These are phyloP conservation scores for Papilio xuthus DNA, from an alignment of 1,140 invertebrate species.

Conservation along the genomic window DNA sequence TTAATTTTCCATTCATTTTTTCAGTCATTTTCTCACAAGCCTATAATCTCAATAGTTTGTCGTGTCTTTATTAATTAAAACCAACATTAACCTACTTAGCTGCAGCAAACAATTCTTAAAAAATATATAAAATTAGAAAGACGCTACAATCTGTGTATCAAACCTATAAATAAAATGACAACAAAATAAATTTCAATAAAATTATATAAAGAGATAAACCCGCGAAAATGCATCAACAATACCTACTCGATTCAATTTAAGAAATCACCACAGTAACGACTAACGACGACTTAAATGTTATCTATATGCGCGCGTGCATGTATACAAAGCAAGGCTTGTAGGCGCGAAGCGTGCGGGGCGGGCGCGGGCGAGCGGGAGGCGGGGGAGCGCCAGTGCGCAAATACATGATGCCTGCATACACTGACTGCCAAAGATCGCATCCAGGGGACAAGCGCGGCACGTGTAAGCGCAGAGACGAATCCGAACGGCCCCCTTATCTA, in stretches of 20 bases:
- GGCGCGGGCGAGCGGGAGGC: neutral
- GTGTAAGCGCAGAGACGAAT: constrained; percentile 75
- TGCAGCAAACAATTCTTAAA: no score
- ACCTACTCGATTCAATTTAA: neutral
- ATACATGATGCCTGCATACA: constrained; percentile 75
- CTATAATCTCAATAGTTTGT: no score
- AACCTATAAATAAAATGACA: neutral
- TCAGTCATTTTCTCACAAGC: no score
- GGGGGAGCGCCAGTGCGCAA: constrained; percentile 61
- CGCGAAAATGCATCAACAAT: constrained; percentile 4
- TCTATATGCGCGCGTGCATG: constrained; percentile 5
- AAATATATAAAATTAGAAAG: no score
- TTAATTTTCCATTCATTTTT: no score
- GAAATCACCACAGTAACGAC: constrained; percentile 16
- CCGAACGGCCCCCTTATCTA: constrained; percentile 41
- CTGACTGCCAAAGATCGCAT: constrained; percentile 79
- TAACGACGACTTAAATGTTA: constrained; percentile 2
- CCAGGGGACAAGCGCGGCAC: constrained; percentile 72
- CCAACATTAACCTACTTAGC: no score
- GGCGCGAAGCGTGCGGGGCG: neutral
- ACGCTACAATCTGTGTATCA: no score
- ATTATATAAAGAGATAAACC: neutral
- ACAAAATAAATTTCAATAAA: neutral
- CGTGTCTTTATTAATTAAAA: no score
- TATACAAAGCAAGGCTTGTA: constrained; percentile 13